Evolutionary conservation across 2,113 vertebrate genomes (phyloP), one percentile per base, ranked within the genome.

Genomic region (Ahaetulla prasina): DNA sequence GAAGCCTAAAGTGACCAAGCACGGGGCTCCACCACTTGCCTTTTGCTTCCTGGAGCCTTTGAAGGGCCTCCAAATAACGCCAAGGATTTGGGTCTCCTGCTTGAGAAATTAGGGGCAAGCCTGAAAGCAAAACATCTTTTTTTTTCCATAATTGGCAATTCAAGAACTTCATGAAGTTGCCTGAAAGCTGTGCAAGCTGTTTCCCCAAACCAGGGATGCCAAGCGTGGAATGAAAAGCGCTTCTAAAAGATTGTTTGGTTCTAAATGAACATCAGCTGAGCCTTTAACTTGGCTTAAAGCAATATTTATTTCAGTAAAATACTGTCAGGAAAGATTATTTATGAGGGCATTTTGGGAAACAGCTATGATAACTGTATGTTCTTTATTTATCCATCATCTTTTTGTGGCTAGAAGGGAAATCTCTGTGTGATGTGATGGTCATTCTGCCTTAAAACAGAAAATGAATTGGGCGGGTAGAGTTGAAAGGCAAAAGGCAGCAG

Each of bases 11-110:
- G 27, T 4, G 11, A 63, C 60, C 60, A 63, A 74, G 12, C n/a
- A 39, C 20, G 63, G 6, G n/a, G 7, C 22, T 49, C 22, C 0
- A 93, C 54, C 50, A 91, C 91, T 84, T 63, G 85, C 50, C 85
- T 95, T 60, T 57, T 49, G 30, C 89, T 45, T 47, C 86, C 49
- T 25, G 25, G 35, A 39, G n/a, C 16, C 68, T 39, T 39, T 20
- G 68, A 47, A 14, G 25, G 93, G 90, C 93, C 95, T 92, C 96
- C 95, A 96, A 96, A 97, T 94, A 96, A 95, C 94, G 94, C 91
- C 92, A 96, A 94, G 92, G 94, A 94, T 96, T 94, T 94, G 90
- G 91, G 95, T 95, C 88, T 93, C 90, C 52, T 87, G 2, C 68
- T 80, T 35, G 50, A 87, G 92, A 93, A 89, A 74, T 84, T 39